Evolutionary conservation across 2,888 invertebrate species (phyloP), one percentile per base, ranked within the genome.

Genomic region (Bellardia bayeri): DNA sequence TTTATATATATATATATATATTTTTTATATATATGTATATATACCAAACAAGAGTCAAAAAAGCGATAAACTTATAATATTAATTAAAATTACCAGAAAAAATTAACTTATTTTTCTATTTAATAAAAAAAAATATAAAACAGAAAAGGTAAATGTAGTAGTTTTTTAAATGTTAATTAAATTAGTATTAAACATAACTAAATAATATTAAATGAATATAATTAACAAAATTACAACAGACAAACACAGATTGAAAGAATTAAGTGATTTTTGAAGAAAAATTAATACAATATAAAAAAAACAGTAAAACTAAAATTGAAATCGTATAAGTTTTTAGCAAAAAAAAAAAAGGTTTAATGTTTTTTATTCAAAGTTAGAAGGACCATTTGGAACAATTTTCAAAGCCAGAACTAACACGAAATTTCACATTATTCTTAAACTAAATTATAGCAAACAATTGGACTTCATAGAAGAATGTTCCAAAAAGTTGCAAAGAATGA

Each of bases 151-250:
- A 81, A 76, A 72, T 84, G 87, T 87, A 87, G 84, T 82, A 84
- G 84, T 84, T 87, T 87, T 84, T 82, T 79, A 82, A 85, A 85
- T 87, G 84, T 87, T 85, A 78, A 72, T 72, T 76, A 78, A 78
- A 68, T 30, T 74, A 84, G 42, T 30, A 68, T 61, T 23, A 80
- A 82, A 71, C 8, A n/a, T 64, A 75, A 66, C 54, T 58, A 64
- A 84, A 85, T 75, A 75, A 76, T 54, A 66, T 71, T 13, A 80
- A 76, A 33, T 40, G n/a, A 81, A 72, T 23, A 42, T 51, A 61
- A 76, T 66, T 69, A 72, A 80, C 1, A 72, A 40, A 68, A 64
- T 76, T 85, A 71, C 13, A 83, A 75, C 7, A 56, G 74, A 13
- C 45, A 45, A 45, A 9, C 11, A 11, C 11, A 45, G 45, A 3